Percentiles rank a stretch among this genome's conserved stretches.
These are phyloP conservation scores for Sarcophaga subvicina DNA, from an alignment of 2,888 invertebrate genomes.

Conservation along the genomic window DNA sequence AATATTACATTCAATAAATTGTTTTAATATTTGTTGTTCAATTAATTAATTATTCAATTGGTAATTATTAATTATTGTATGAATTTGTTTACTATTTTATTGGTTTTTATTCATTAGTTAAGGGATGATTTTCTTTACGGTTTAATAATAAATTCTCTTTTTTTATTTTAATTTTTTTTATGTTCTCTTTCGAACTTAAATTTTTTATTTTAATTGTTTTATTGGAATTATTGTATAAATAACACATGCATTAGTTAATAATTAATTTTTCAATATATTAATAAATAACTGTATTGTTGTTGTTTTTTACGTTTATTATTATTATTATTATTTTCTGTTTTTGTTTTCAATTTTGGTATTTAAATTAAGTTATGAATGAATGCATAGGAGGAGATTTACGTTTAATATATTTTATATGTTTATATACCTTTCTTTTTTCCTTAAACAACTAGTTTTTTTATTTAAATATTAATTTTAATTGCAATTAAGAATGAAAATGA, in stretches of 20 bases:
- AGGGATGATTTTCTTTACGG: slow-evolving; percentile 10
- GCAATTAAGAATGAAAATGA: background rate
- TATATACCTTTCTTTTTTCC: too few relatives aligned
- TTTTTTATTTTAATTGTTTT: background rate
- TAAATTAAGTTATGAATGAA: too few relatives aligned
- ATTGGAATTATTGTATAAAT: slow-evolving; percentile 46
- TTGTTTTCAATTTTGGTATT: background rate
- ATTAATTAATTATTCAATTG: slow-evolving; percentile 36
- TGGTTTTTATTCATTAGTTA: slow-evolving; percentile 3
- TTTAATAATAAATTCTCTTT: slow-evolving; percentile 38
- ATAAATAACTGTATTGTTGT: background rate
- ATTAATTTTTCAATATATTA: background rate
- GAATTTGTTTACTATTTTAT: slow-evolving; percentile 51
- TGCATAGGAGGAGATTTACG: too few relatives aligned
- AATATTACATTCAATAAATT: slow-evolving; percentile 59
- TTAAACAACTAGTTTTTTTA: too few relatives aligned
- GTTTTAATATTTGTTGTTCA: slow-evolving; percentile 47
- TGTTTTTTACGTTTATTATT: background rate
- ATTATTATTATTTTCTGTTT: background rate
- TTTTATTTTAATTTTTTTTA: background rate
- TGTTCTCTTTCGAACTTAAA: slow-evolving; percentile 22
- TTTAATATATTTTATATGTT: too few relatives aligned
- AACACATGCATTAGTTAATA: slow-evolving; percentile 58
- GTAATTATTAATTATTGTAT: slow-evolving; percentile 37
- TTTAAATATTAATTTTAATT: too few relatives aligned